Conservation (phyloP, 2,888 invertebrate species). For the Myopa testacea region DNA sequence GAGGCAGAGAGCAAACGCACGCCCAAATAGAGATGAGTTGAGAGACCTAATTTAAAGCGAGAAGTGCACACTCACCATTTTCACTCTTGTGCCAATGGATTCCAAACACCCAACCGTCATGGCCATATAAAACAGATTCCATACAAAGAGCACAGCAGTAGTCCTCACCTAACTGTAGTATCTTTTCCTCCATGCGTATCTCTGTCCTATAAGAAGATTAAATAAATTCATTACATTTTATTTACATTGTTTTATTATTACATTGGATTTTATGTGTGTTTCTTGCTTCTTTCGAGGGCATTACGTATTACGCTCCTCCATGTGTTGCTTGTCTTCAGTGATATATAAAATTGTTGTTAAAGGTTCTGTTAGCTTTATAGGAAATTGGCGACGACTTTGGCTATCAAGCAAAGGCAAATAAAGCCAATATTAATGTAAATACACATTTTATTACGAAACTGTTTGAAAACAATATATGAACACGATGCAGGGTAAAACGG, state of each 20-base stretch:
- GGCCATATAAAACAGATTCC: slow-evolving; percentile 89
- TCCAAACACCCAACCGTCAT: slow-evolving; percentile 96
- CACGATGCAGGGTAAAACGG: slow-evolving; percentile 79
- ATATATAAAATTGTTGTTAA: slow-evolving; percentile 91
- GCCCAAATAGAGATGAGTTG: slow-evolving; percentile 41
- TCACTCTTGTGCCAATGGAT: slow-evolving; percentile 78
- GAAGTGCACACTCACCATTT: slow-evolving; percentile 39
- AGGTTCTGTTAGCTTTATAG: slow-evolving; percentile 91
- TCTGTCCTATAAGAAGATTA: slow-evolving; percentile 53
- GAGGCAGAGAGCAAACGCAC: slow-evolving; percentile 85
- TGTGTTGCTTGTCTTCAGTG: slow-evolving; percentile 88
- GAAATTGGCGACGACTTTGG: slow-evolving; percentile 74
- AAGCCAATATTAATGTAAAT: background rate
- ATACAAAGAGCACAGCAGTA: slow-evolving; percentile 75
- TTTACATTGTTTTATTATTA: too few relatives aligned
- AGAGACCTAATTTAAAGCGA: background rate
- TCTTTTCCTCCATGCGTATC: slow-evolving; percentile 68
- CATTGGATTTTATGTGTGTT: too few relatives aligned
- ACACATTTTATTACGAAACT: background rate
- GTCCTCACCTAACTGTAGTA: slow-evolving; percentile 58
- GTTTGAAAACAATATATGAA: background rate
- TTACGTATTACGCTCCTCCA: too few relatives aligned
- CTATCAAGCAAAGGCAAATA: slow-evolving; percentile 52
- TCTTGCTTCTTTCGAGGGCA: too few relatives aligned
- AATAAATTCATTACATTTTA: slow-evolving; percentile 55